Conservation (phyloP, 2,113 vertebrate species). For the Coregonus clupeaformis region DNA sequence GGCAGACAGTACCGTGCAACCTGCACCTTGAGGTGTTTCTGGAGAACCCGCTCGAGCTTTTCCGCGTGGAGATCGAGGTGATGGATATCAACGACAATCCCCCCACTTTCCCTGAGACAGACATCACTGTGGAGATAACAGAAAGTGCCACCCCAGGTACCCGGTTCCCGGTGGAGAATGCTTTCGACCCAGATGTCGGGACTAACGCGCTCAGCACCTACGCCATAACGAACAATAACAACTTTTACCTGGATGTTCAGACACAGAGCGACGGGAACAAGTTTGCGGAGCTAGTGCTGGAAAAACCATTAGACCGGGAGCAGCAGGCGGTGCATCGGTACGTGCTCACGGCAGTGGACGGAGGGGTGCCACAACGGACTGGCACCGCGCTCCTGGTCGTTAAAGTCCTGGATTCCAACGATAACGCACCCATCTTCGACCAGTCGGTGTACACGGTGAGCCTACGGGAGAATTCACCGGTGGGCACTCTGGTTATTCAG, state of each 20-base stretch:
- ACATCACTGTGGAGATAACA: constrained; percentile 95
- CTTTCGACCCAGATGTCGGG: constrained; percentile 96
- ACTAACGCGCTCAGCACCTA: constrained; percentile 93
- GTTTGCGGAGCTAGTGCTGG: constrained; percentile 94
- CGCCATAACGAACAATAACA: constrained; percentile 93
- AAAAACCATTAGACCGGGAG: constrained; percentile 93
- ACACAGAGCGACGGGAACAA: constrained; percentile 94
- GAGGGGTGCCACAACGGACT: constrained; percentile 88
- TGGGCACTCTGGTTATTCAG: constrained; percentile 90
- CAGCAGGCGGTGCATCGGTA: constrained; percentile 96
- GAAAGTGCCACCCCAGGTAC: constrained; percentile 96
- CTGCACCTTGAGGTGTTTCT: constrained; percentile 94
- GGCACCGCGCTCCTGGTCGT: constrained; percentile 95
- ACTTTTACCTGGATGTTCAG: constrained; percentile 95
- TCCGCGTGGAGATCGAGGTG: constrained; percentile 94
- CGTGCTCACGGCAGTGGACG: constrained; percentile 96
- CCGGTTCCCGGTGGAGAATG: constrained; percentile 95
- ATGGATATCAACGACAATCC: constrained; percentile 98
- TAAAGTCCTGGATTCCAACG: constrained; percentile 95
- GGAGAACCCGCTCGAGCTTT: constrained; percentile 95
- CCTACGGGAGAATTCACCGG: constrained; percentile 89
- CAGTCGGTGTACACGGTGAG: constrained; percentile 93
- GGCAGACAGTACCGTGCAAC: constrained; percentile 87
- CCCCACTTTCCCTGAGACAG: constrained; percentile 89
- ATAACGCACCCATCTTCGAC: constrained; percentile 95